phyloP scores from a whole-genome alignment of 2,888 invertebrate species.

The Frankliniella intonsa region DNA sequence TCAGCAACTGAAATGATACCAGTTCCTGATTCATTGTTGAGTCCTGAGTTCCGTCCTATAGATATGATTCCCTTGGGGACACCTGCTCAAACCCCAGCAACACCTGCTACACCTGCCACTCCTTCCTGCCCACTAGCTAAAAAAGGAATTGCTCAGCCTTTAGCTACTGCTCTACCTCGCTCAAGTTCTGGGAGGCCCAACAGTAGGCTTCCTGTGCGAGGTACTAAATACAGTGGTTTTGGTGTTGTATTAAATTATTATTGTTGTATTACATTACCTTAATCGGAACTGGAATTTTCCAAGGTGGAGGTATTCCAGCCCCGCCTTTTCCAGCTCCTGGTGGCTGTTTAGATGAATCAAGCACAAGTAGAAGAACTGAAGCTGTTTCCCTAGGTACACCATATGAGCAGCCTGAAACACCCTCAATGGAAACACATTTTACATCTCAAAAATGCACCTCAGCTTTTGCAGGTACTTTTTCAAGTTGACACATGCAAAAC shows the following conservation, averaged over 20 bases:
- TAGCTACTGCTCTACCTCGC: not conserved
- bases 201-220: not conserved
- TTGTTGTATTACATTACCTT: no score
- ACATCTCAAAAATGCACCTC: not conserved
- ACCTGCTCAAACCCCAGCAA: conserved; percentile 30
- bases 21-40: conserved; percentile 81
- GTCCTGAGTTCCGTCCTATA: conserved; percentile 42
- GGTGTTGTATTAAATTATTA: not conserved
- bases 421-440: not conserved
- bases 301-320: not conserved
- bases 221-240: not conserved
- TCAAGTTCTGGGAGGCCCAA: not conserved
- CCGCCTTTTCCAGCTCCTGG: not conserved
- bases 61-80: not conserved
- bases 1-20: conserved; percentile 83
- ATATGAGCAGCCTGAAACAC: not conserved
- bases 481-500: not conserved
- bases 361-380: not conserved
- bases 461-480: not conserved
- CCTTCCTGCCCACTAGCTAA: not conserved
- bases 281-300: no score
- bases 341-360: not conserved
- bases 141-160: not conserved
- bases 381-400: conserved; percentile 3
- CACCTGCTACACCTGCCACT: conserved; percentile 30